Conservation (phyloP, 2,888 invertebrate species). For the Sminthurides aquaticus region DNA sequence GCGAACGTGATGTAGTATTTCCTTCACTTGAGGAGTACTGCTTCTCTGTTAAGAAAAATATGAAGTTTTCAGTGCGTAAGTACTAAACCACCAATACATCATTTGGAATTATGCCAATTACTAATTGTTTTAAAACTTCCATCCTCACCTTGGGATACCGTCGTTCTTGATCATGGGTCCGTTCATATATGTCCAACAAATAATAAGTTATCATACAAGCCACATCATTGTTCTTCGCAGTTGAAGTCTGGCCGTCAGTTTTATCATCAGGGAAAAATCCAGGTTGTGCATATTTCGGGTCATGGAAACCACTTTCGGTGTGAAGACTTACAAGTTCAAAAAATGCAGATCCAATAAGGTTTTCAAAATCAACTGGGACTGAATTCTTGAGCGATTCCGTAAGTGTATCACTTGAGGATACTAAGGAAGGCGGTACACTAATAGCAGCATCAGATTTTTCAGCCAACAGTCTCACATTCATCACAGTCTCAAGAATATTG, state of each 20-base stretch:
- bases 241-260: background rate
- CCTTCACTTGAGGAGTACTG: constrained; percentile 65
- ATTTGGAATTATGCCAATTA: too few species aligned
- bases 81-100: too few species aligned
- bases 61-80: too few species aligned
- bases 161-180: constrained; percentile 36
- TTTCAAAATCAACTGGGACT: constrained; percentile 27
- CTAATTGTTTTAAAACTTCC: too few species aligned
- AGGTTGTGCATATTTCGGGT: constrained; percentile 17
- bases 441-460: constrained; percentile 3
- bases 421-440: constrained; percentile 22
- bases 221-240: constrained; percentile 17
- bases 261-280: constrained; percentile 13
- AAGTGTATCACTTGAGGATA: constrained; percentile 23
- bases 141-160: constrained; percentile 32
- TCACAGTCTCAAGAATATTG: constrained; percentile 31
- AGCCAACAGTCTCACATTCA: constrained; percentile 27
- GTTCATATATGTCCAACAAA: constrained; percentile 39
- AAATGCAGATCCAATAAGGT: constrained; percentile 32
- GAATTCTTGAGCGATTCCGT: constrained; percentile 16
- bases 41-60: too few species aligned
- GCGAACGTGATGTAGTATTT: constrained; percentile 54
- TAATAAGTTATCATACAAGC: constrained; percentile 31
- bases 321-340: constrained; percentile 38
- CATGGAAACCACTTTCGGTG: constrained; percentile 26